Base-by-base conservation (phyloP, 2,888 invertebrate genomes). In the Pseudolycoriella hygida region DNA sequence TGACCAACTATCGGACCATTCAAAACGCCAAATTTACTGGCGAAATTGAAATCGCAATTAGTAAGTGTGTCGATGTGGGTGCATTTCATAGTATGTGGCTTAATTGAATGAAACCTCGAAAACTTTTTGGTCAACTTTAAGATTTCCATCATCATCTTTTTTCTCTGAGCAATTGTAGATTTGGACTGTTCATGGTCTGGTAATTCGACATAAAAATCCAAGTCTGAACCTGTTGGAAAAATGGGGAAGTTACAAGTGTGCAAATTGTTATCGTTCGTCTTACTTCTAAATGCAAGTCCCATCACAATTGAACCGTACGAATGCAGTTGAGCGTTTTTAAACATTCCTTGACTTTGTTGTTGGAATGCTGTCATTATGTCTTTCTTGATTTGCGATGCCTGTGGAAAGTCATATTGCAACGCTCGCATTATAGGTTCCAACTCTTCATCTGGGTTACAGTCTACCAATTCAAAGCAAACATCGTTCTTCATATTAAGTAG, bases 151-250 rank as follows among this genome's bases (percentile, higher is more conserved):
- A 18, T 18, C 34, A 8, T 14, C n/a, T n/a, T 8, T 2, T 19
- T 25, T 6, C 4, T 4, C 25, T 25, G 25, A 25, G 25, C 25
- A 4, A 6, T 25, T 8, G 4, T 25, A 8, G 25, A 25, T 25
- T 8, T 25, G 25, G 4, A 8, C 25, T 25, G 25, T 25, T 25
- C 25, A 8, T 8, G 8, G 25, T 25, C 8, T 25, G 43, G n/a
- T n/a, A 43, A n/a, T 15, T 43, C 43, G 11, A 43, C 31, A 18
- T 30, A 43, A n/a, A 43, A 43, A n/a, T 43, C 43, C n/a, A 43
- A 43, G 12, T 43, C 43, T 4, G 32, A 32, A 18, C 31, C 43
- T 43, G 31, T 17, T 31, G 17, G n/a, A n/a, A n/a, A n/a, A n/a
- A n/a, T n/a, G n/a, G n/a, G n/a, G n/a, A n/a, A n/a, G n/a, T n/a